phyloP scores from a whole-genome alignment of 1,140 invertebrate genomes.

The Solenopsis invicta region DNA sequence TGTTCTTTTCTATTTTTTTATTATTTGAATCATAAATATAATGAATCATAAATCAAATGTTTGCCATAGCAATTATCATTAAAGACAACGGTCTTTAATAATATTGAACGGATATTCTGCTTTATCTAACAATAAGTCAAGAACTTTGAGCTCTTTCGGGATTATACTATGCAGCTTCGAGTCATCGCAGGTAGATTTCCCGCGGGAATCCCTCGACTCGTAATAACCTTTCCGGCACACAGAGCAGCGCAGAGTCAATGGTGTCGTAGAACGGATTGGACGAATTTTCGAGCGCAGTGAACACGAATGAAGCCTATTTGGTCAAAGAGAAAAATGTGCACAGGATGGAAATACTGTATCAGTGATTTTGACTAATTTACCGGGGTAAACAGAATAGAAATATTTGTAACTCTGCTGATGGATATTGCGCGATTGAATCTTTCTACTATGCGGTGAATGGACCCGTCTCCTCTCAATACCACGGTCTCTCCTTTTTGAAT shows the following conservation, averaged over 20 bases:
- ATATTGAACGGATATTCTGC: not conserved
- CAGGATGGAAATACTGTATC: not conserved
- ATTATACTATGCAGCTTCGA: slow-evolving; percentile 3
- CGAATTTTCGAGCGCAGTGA: slow-evolving; percentile 30
- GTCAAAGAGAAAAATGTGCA: slow-evolving; percentile 27
- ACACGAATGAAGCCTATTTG: not conserved
- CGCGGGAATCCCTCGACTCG: slow-evolving; percentile 28
- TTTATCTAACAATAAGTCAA: not conserved
- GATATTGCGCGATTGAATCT: not conserved
- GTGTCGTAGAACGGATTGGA: slow-evolving; percentile 28
- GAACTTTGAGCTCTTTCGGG: not conserved
- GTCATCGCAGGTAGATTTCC: slow-evolving; percentile 25
- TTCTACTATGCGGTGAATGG: not conserved
- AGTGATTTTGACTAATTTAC: slow-evolving; percentile 12
- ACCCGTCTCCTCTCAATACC: slow-evolving; percentile 65
- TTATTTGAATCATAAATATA: not conserved
- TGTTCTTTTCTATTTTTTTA: too few relatives aligned
- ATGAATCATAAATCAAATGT: not conserved
- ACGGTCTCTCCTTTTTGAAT: slow-evolving; percentile 32
- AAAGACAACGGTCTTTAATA: not conserved
- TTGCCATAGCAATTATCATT: not conserved
- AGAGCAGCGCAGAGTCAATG: slow-evolving; percentile 15
- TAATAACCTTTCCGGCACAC: slow-evolving; percentile 52
- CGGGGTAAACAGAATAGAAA: not conserved
- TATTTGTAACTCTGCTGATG: not conserved